Conservation (phyloP, 2,888 invertebrate species). For the Meloe dianella region DNA sequence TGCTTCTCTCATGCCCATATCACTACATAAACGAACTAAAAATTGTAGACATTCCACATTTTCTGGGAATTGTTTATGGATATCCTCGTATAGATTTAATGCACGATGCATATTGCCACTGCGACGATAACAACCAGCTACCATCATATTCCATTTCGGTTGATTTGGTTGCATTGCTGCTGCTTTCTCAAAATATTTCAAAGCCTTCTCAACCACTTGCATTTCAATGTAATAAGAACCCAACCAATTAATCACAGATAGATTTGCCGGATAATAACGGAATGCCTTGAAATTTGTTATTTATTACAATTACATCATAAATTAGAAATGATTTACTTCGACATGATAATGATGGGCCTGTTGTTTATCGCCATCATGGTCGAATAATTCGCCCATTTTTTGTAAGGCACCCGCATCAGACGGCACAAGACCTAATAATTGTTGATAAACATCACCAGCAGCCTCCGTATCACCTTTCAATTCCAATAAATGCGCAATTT, state of each 20-base stretch:
- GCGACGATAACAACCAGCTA: constrained; percentile 83
- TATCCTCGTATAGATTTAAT: constrained; percentile 80
- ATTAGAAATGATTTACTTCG: constrained; percentile 64
- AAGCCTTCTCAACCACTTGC: constrained; percentile 87
- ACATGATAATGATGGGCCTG: constrained; percentile 85
- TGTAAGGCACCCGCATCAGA: constrained; percentile 90
- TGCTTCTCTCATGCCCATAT: constrained; percentile 89
- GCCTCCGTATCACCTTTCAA: constrained; percentile 67
- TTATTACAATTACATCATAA: neutral
- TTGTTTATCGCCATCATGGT: constrained; percentile 88
- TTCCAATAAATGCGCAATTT: constrained; percentile 81
- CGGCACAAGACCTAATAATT: constrained; percentile 81
- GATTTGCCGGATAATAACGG: constrained; percentile 73
- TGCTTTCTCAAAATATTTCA: constrained; percentile 81
- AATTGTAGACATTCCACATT: constrained; percentile 92
- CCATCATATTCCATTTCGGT: constrained; percentile 84
- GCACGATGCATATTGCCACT: constrained; percentile 75
- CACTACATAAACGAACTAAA: constrained; percentile 85
- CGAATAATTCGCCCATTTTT: constrained; percentile 89
- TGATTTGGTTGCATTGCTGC: constrained; percentile 77
- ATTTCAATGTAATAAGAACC: constrained; percentile 89
- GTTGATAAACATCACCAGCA: constrained; percentile 72
- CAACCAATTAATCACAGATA: constrained; percentile 85
- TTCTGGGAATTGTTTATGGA: constrained; percentile 89
- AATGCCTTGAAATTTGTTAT: constrained; percentile 64